Conservation (phyloP, 1,140 invertebrate genomes). For the Heliconius himera region DNA sequence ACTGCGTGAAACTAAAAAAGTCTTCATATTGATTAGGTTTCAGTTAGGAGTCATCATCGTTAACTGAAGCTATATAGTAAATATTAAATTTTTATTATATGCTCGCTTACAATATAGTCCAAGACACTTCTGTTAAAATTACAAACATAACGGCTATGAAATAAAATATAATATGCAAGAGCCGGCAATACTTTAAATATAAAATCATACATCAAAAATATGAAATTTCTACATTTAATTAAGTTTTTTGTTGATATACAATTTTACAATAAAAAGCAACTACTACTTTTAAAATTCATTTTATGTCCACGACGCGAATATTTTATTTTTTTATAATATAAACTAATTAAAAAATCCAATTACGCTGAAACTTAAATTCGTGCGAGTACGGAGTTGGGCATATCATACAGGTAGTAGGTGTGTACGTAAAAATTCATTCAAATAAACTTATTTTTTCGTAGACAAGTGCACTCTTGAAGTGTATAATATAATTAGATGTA, state of each 20-base stretch:
- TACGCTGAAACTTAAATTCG: constrained; percentile 22
- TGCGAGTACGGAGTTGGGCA: constrained; percentile 13
- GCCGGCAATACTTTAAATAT: background rate
- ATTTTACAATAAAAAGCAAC: background rate
- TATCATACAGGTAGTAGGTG: background rate
- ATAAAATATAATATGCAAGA: background rate
- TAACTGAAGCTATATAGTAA: background rate
- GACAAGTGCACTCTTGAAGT: constrained; percentile 36
- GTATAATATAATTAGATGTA: no score
- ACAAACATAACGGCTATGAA: background rate
- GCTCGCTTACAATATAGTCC: no score
- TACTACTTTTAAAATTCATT: constrained; percentile 2
- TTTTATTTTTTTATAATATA: background rate
- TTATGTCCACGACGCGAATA: background rate
- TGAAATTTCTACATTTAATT: constrained; percentile 5
- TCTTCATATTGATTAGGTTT: no score
- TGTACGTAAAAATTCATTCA: constrained; percentile 23
- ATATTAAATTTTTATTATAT: background rate
- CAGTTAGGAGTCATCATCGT: background rate
- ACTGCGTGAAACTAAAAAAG: no score
- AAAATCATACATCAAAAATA: background rate
- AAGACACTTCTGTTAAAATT: no score
- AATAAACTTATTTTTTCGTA: constrained; percentile 31
- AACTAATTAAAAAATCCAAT: constrained; percentile 35
- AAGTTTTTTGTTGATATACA: background rate